Evolutionary conservation across 2,113 vertebrate species (phyloP).

Genomic region (Sminthopsis crassicaudata): DNA sequence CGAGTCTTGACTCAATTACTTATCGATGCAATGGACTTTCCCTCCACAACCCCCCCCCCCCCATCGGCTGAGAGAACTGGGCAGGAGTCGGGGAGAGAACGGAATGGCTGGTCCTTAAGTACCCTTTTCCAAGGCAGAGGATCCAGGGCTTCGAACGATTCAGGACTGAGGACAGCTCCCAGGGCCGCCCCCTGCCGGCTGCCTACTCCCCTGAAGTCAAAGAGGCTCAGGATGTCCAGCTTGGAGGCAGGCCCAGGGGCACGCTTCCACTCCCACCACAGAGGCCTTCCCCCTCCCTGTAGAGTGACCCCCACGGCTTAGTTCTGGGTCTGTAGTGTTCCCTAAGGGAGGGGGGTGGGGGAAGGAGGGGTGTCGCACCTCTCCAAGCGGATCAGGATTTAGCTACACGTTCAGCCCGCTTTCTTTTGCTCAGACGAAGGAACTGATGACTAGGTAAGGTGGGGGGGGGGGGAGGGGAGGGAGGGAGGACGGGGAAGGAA

Average conservation of each 20-base stretch:
- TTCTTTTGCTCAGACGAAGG: background rate
- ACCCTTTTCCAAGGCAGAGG: background rate
- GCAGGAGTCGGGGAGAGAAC: slow-evolving; percentile 66
- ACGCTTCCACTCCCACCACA: background rate
- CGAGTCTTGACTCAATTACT: background rate
- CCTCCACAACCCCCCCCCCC: too few species aligned
- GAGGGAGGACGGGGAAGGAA: background rate
- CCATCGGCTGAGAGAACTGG: background rate
- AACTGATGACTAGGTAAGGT: background rate
- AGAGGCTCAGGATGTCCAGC: background rate
- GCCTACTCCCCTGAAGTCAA: background rate
- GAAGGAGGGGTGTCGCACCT: background rate
- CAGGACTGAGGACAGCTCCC: background rate
- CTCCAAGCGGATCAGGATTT: background rate
- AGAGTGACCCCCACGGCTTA: background rate
- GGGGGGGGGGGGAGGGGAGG: too few species aligned
- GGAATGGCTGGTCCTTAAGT: background rate
- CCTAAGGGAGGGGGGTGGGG: background rate
- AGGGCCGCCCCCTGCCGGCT: background rate
- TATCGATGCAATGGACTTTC: background rate
- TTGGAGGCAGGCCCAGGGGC: background rate
- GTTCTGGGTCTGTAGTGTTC: background rate
- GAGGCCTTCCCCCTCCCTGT: background rate
- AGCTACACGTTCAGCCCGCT: background rate
- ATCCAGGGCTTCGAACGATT: background rate